phyloP scores from a whole-genome alignment of 2,888 invertebrate species.

The Cryptocheilus praepositus region DNA sequence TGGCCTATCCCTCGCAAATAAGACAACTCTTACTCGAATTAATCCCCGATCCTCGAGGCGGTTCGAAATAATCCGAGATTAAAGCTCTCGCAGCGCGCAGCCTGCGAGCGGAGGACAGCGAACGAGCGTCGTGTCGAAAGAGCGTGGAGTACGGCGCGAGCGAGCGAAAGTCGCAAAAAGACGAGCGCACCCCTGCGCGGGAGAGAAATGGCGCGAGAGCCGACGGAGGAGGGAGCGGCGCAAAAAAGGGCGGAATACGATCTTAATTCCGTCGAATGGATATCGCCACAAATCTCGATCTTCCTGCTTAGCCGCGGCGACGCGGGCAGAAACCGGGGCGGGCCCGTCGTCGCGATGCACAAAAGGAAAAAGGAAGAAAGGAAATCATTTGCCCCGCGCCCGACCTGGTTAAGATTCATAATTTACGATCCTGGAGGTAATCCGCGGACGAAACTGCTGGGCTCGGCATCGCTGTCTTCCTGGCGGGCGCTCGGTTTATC shows the following conservation, averaged over 20 bases:
- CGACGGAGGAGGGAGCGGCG: conserved; percentile 20
- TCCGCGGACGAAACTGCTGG: conserved; percentile 42
- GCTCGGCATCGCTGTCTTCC: not conserved
- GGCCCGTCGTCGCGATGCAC: conserved; percentile 5
- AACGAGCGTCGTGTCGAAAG: not conserved
- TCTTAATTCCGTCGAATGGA: conserved; percentile 64
- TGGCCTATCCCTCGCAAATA: conserved; percentile 38
- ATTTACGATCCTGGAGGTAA: conserved; percentile 70
- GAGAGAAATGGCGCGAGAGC: not conserved
- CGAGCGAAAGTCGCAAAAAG: conserved; percentile 42
- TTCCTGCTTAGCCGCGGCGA: conserved; percentile 57
- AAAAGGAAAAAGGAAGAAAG: conserved; percentile 29
- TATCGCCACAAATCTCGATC: conserved; percentile 65
- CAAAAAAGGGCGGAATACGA: conserved; percentile 53
- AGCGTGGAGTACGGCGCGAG: conserved; percentile 22
- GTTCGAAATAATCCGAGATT: conserved; percentile 70
- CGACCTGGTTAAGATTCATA: conserved; percentile 69
- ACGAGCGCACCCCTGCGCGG: conserved; percentile 63
- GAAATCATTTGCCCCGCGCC: conserved; percentile 62
- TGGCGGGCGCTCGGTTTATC: too few relatives aligned
- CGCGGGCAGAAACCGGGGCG: not conserved
- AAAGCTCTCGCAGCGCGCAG: conserved; percentile 49
- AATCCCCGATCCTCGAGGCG: conserved; percentile 70
- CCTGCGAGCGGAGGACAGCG: conserved; percentile 1
- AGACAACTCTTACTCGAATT: conserved; percentile 58